Base-by-base conservation (phyloP, 2,888 invertebrate species). In the Papilio protenor region DNA sequence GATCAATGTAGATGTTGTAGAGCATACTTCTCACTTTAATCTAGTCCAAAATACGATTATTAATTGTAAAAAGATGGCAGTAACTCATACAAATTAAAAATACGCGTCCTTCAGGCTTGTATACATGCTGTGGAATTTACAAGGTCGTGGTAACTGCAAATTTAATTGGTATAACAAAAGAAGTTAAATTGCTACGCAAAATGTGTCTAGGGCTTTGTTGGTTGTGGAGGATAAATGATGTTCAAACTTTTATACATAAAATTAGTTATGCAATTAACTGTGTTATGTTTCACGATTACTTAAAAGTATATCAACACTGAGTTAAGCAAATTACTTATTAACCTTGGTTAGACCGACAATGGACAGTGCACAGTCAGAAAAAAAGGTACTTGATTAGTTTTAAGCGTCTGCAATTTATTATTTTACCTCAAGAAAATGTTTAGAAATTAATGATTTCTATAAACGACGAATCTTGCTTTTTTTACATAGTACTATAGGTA, bases 241-340 rank as follows among this genome's bases (percentile, higher is more conserved):
- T 33, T 64, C 33, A 64, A n/a, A 49, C 47, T 21, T 72, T 61
- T 72, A 21, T 1, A 18, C n/a, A 71, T 70, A 49, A 71, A 71
- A 64, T 72, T 61, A 72, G 49, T 76, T 52, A 75, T 66, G 75
- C 52, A 73, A 64, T 76, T 66, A 73, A 64, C 45, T 74, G 2
- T 27, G 55, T 73, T 72, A 64, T 21, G 77, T 47, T 66, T 33
- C 12, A 52, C 18, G 27, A 18, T 59, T 77, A 71, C 49, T 45
- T 71, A 59, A 70, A 73, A 64, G 71, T 72, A 47, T 33, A 75
- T 45, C 70, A 73, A 78, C 78, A 76, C 61, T 76, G 73, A 59
- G 45, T 59, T 61, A 33, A 59, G 69, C 23, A 52, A 66, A 71
- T 27, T 27, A 27, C 72, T 78, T 47, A 27, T 64, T 61, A 69